Base-by-base conservation (phyloP, 1,140 invertebrate genomes). In the Polypedilum vanderplanki region DNA sequence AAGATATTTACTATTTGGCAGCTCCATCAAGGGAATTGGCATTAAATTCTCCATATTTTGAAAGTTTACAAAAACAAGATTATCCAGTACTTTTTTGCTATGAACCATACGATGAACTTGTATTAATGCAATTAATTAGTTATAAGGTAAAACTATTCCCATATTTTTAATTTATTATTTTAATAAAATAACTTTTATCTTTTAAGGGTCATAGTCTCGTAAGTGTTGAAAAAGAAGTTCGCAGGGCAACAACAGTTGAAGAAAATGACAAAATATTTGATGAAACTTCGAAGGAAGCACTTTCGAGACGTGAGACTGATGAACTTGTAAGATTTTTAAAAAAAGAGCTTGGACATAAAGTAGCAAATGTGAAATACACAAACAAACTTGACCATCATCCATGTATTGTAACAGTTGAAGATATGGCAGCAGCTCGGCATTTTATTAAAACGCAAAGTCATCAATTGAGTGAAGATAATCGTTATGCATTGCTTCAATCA, bases 81-180 rank as follows among this genome's bases (percentile, higher is more conserved):
- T 87, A 93, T 3, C 95, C 98, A 85, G 96, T 99, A 1, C 81
- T 99, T 2, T 98, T 98, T 82, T 95, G 95, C 80, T 98, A 96
- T 79, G 96, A 98, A 79, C 90, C 92, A 0, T 97, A 98, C 79
- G 97, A 99, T 84, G 97, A 99, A 83, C 84, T 98, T 22, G 95
- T 98, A 9, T 84, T 98, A 0, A 90, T 98, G 86, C 93, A 98
- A 78, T 83, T 99, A 20, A 87, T 57, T 1, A 57, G 46, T 15
- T 57, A 57, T 15, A 57, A 57, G 41, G 41, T 46, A 46, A 46
- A 15, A n/a, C n/a, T 46, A 15, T 41, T 41, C 5, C n/a, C n/a
- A n/a, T n/a, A n/a, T n/a, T n/a, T n/a, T n/a, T n/a, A n/a, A n/a
- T n/a, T n/a, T n/a, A n/a, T n/a, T 12, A 46, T 33, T 33, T 33